phyloP scores from a whole-genome alignment of 2,888 invertebrate species.

The Macrophya alboannulata region DNA sequence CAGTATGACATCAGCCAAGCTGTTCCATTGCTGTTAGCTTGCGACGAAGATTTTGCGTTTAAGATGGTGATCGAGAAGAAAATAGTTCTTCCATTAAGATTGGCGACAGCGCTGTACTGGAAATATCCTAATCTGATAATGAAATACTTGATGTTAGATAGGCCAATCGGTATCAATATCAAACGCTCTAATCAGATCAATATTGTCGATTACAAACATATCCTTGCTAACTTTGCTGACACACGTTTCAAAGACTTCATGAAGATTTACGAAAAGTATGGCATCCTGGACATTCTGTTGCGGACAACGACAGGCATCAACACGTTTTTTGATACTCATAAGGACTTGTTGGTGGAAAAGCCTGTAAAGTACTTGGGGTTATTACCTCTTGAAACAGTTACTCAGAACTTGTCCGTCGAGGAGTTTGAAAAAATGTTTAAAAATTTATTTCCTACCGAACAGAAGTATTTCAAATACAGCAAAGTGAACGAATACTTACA shows the following conservation, averaged over 20 bases:
- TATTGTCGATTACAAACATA: conserved; percentile 59
- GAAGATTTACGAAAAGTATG: conserved; percentile 64
- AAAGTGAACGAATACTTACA: conserved; percentile 62
- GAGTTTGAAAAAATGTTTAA: conserved; percentile 69
- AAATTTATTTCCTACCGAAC: conserved; percentile 64
- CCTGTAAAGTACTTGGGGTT: conserved; percentile 65
- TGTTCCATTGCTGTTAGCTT: conserved; percentile 68
- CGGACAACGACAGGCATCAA: conserved; percentile 64
- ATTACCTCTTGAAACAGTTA: conserved; percentile 66
- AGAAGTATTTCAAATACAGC: conserved; percentile 55
- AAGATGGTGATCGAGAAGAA: conserved; percentile 59
- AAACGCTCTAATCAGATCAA: no score
- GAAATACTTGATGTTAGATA: conserved; percentile 69
- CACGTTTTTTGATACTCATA: conserved; percentile 69
- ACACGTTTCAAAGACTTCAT: conserved; percentile 66
- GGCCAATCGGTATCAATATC: conserved; percentile 31
- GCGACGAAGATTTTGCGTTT: conserved; percentile 69
- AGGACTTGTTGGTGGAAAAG: conserved; percentile 63
- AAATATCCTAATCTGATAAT: conserved; percentile 70
- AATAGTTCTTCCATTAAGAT: conserved; percentile 61
- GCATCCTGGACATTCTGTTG: conserved; percentile 59
- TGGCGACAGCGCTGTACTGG: conserved; percentile 61
- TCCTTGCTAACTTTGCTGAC: conserved; percentile 68
- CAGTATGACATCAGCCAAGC: conserved; percentile 67
- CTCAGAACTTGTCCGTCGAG: conserved; percentile 57